These are phyloP conservation scores for Phthorimaea operculella DNA, from an alignment of 1,140 invertebrate genomes.

Conservation along the genomic window DNA sequence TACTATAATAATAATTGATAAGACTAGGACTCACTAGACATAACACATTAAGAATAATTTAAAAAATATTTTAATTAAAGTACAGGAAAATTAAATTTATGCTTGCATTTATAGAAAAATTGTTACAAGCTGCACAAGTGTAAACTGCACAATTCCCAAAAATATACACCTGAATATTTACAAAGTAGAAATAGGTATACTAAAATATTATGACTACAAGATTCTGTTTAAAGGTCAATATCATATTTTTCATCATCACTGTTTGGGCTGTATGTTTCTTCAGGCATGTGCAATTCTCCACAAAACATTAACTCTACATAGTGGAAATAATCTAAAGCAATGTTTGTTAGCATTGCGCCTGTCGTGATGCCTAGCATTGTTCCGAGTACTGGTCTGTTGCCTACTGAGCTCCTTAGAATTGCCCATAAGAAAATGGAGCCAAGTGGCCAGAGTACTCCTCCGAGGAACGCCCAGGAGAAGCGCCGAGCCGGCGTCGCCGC, in stretches of 20 bases:
- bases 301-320: constrained; percentile 65
- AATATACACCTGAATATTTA: neutral
- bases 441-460: constrained; percentile 60
- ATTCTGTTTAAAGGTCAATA: constrained; percentile 47
- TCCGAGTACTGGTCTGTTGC: constrained; percentile 53
- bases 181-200: neutral
- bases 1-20: too few relatives aligned
- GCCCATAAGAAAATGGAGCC: constrained; percentile 65
- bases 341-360: constrained; percentile 60
- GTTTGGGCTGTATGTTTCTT: constrained; percentile 56
- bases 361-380: constrained; percentile 55
- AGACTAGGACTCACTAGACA: too few relatives aligned
- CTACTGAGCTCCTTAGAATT: constrained; percentile 59
- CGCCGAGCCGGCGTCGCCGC: constrained; percentile 57
- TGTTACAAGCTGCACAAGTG: neutral
- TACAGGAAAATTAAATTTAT: too few relatives aligned
- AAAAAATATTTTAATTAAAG: too few relatives aligned
- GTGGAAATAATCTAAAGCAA: constrained; percentile 63
- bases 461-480: constrained; percentile 64
- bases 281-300: constrained; percentile 53
- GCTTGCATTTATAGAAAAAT: too few relatives aligned
- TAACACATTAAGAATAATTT: too few relatives aligned
- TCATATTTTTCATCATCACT: constrained; percentile 68
- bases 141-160: neutral
- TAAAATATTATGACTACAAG: neutral